These are phyloP conservation scores for Seriola dumerili DNA, from an alignment of 2,113 vertebrate species.

Conservation along the genomic window DNA sequence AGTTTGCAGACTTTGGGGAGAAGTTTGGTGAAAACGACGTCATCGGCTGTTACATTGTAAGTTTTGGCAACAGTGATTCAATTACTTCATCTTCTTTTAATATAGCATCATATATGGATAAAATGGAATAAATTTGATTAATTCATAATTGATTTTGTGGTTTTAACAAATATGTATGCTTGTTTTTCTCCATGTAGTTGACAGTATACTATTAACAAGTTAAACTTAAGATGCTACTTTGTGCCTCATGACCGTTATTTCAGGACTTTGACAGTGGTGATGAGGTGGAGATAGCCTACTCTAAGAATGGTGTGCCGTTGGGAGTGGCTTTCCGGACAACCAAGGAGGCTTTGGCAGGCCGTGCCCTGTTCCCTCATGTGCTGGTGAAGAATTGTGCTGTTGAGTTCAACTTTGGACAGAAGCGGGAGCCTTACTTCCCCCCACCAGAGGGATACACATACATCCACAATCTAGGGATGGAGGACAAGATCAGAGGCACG, in stretches of 20 bases:
- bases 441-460: slow-evolving; percentile 89
- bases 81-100: too few relatives aligned
- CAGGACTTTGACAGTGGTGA: slow-evolving; percentile 91
- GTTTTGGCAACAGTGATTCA: slow-evolving; percentile 45
- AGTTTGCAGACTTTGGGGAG: slow-evolving; percentile 91
- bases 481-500: slow-evolving; percentile 87
- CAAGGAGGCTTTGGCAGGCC: slow-evolving; percentile 85
- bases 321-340: slow-evolving; percentile 87
- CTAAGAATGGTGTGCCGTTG: slow-evolving; percentile 90
- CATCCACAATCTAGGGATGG: slow-evolving; percentile 87
- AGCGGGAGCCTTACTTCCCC: slow-evolving; percentile 85
- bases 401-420: slow-evolving; percentile 95
- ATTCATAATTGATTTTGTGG: neutral
- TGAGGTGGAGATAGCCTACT: slow-evolving; percentile 88
- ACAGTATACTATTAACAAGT: neutral
- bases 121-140: neutral
- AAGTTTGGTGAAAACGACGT: slow-evolving; percentile 92
- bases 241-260: neutral
- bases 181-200: neutral
- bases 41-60: slow-evolving; percentile 91
- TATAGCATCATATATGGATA: too few relatives aligned
- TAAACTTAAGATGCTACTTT: neutral
- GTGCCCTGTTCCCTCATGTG: slow-evolving; percentile 91
- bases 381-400: slow-evolving; percentile 93
- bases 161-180: neutral